phyloP scores from a whole-genome alignment of 2,113 vertebrate species.

The Calidris pygmaea region DNA sequence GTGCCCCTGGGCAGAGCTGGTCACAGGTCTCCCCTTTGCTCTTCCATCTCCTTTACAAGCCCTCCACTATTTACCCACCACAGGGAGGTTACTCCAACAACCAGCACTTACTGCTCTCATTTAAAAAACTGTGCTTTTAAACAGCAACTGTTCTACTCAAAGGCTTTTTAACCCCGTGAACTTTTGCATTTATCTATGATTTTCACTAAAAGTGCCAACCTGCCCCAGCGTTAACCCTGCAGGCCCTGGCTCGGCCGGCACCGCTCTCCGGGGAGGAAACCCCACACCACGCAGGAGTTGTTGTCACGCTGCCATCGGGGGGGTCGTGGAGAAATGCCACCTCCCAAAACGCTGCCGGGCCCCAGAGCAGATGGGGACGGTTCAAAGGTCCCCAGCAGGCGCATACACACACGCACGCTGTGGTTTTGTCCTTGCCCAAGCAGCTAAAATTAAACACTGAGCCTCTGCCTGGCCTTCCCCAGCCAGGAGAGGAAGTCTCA shows the following conservation, averaged over 20 bases:
- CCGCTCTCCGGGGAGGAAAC: neutral
- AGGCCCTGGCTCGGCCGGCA: neutral
- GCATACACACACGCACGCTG: neutral
- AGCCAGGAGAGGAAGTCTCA: neutral
- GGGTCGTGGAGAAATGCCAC: neutral
- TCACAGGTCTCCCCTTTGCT: neutral
- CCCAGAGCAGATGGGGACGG: slow-evolving; percentile 34
- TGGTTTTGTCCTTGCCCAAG: neutral
- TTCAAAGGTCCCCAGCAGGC: slow-evolving; percentile 47
- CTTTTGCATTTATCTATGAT: neutral
- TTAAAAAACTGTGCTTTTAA: neutral
- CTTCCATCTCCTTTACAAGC: neutral
- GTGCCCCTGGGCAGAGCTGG: neutral
- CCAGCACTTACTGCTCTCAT: neutral
- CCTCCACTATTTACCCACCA: neutral
- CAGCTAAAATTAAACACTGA: neutral
- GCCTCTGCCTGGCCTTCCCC: neutral
- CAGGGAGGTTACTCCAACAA: neutral
- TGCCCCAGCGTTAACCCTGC: neutral
- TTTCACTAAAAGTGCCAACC: neutral
- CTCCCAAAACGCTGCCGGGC: neutral
- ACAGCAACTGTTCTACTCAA: neutral
- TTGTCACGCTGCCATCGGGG: neutral
- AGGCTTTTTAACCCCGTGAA: neutral
- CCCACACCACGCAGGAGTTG: neutral